These are phyloP conservation scores for Eurytoma adleriae DNA, from an alignment of 2,888 invertebrate species.

Conservation along the genomic window DNA sequence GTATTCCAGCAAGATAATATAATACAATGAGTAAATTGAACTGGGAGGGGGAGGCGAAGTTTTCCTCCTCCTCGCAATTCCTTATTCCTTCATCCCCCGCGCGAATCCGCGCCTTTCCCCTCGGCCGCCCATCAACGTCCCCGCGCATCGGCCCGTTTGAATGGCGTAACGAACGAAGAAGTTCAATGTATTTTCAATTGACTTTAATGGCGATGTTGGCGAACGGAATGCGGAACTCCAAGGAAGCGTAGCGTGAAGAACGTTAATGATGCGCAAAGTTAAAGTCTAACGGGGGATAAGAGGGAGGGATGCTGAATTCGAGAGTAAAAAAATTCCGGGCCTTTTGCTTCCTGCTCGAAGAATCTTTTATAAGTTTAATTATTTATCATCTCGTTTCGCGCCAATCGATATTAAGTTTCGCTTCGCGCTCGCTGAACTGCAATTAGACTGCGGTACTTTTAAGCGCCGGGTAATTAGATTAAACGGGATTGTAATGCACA, in stretches of 20 bases:
- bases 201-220: slow-evolving; percentile 60
- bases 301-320: slow-evolving; percentile 12
- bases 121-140: slow-evolving; percentile 30
- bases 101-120: not conserved
- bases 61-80: slow-evolving; percentile 27
- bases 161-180: slow-evolving; percentile 60
- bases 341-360: not conserved
- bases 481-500: no score
- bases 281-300: slow-evolving; percentile 19
- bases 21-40: slow-evolving; percentile 41
- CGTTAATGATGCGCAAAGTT: slow-evolving; percentile 56
- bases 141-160: slow-evolving; percentile 40
- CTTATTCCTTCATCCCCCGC: not conserved
- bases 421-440: not conserved
- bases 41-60: slow-evolving; percentile 16
- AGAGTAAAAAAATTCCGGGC: slow-evolving; percentile 40
- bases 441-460: not conserved
- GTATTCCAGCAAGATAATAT: slow-evolving; percentile 12
- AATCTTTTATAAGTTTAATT: slow-evolving; percentile 48
- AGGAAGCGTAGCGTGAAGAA: slow-evolving; percentile 46
- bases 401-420: not conserved
- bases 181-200: slow-evolving; percentile 62
- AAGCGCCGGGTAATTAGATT: not conserved
- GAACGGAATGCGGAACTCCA: slow-evolving; percentile 42
- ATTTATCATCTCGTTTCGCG: slow-evolving; percentile 23